These are phyloP conservation scores for Zosterops lateralis DNA, from an alignment of 2,113 vertebrate genomes.

Conservation along the genomic window DNA sequence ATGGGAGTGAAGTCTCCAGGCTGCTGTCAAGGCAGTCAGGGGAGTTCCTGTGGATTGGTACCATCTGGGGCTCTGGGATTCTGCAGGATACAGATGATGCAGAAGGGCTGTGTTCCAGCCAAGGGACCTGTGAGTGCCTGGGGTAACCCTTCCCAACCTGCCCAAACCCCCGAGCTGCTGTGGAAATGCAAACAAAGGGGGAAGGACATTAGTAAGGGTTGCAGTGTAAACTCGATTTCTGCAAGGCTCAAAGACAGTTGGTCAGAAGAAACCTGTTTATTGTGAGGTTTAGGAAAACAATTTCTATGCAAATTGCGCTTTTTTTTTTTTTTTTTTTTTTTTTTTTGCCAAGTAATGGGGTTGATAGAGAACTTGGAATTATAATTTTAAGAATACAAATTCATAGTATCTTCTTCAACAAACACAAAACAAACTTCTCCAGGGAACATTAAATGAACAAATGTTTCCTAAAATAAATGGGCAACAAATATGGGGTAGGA, in stretches of 20 bases:
- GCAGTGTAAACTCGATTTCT: not conserved
- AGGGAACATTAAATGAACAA: not conserved
- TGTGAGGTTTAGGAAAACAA: conserved; percentile 44
- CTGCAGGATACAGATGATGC: not conserved
- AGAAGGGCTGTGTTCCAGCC: not conserved
- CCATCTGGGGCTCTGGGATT: rapidly evolving
- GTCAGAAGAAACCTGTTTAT: conserved; percentile 53
- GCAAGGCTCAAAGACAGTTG: not conserved
- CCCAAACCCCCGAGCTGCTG: not conserved
- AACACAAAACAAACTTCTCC: not conserved
- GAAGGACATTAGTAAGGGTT: not conserved
- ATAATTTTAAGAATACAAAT: conserved; percentile 14
- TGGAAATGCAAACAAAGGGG: not conserved
- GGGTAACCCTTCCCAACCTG: not conserved
- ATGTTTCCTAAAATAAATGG: conserved; percentile 15
- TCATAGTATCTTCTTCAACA: not conserved
- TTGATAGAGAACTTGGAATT: not conserved
- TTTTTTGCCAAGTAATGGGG: not conserved
- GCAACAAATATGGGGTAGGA: not conserved
- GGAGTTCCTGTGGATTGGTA: not conserved
- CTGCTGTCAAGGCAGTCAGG: rapidly evolving
- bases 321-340: not conserved
- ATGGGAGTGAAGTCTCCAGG: not conserved
- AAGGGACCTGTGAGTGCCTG: not conserved
- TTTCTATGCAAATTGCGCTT: not conserved